A percentile compares a stretch with the other conserved stretches of the same genome.
phyloP scores from a whole-genome alignment of 2,888 invertebrate species.

The Eupithecia dodoneata region DNA sequence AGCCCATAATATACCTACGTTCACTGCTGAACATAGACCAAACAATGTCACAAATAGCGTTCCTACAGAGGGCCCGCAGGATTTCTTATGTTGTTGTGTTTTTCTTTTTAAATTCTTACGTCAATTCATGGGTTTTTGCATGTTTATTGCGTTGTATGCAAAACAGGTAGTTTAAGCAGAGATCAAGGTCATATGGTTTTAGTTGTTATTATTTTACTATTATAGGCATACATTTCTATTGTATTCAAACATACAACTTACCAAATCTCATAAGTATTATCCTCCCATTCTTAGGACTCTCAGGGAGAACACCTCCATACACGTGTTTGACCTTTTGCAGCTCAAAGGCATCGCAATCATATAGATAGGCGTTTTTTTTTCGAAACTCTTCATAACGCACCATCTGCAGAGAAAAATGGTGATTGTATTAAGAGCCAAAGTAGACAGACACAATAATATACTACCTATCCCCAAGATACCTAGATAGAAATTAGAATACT shows the following conservation, averaged over 20 bases:
- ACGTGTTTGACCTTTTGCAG: conserved; percentile 69
- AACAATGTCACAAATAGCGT: too few species aligned
- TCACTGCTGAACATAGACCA: too few species aligned
- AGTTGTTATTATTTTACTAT: not conserved
- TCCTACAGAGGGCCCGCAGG: too few species aligned
- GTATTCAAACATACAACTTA: conserved; percentile 25
- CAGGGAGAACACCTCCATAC: conserved; percentile 70
- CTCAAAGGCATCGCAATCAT: conserved; percentile 71
- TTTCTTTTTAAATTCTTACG: too few species aligned
- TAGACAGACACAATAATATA: not conserved
- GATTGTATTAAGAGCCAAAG: not conserved
- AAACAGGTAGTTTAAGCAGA: not conserved
- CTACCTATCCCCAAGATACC: not conserved
- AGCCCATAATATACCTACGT: too few species aligned
- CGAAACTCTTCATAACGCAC: conserved; percentile 75
- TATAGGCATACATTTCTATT: not conserved
- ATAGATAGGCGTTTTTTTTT: conserved; percentile 63
- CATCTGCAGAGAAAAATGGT: conserved; percentile 57
- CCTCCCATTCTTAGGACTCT: conserved; percentile 71
- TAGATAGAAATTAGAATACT: not conserved
- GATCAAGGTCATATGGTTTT: not conserved
- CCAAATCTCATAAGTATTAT: conserved; percentile 77
- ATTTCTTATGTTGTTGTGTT: too few species aligned
- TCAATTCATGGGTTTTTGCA: too few species aligned
- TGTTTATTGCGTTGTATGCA: not conserved